Base-by-base conservation (phyloP, 2,888 invertebrate species). In the Cheilosia vulpina region DNA sequence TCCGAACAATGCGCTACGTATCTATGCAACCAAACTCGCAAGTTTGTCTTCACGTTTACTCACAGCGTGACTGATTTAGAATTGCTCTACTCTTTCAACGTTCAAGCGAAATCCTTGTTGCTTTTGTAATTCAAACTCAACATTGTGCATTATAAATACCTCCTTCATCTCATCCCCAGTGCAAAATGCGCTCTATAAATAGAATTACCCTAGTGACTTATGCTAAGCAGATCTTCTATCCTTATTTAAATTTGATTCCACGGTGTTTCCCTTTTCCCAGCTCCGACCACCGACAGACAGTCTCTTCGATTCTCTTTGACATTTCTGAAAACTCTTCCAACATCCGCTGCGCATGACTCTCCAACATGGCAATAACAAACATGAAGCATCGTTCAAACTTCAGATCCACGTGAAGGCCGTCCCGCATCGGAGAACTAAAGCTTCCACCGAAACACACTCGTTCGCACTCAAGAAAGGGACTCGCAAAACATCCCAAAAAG, bases 401-500 rank as follows among this genome's bases (percentile, higher is more conserved):
- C 43, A 57, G 62, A 66, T 73, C 50, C 83, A 83, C 80, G 71
- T 80, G 84, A 80, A 84, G 83, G 80, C 83, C 79, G 50, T 58
- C 58, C 63, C 62, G 69, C 83, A 73, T 75, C 75, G 47, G 52
- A 65, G 53, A 21, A 68, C 13, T 43, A 79, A 79, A 84, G 79
- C 73, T 83, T 31, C n/a, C 24, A 43, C 27, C 43, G 34, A 43
- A n/a, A 60, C 60, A 53, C 68, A 58, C n/a, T 13, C 45, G 50
- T 27, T 6, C 24, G n/a, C 34, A 43, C 45, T 17, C 43, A 63
- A 55, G 9, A 34, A 65, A 65, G 38, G 60, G 38, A 72, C 65
- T 75, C 63, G 38, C 52, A 45, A 76, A 84, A 76, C 68, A 85
- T 85, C 76, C 76, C 81, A 50, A 68, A 84, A 81, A 85, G 85